A percentile compares a stretch with the other conserved stretches of the same genome.
These are phyloP conservation scores for Nasonia longicornis DNA, from an alignment of 1,140 invertebrate species.

Conservation along the genomic window DNA sequence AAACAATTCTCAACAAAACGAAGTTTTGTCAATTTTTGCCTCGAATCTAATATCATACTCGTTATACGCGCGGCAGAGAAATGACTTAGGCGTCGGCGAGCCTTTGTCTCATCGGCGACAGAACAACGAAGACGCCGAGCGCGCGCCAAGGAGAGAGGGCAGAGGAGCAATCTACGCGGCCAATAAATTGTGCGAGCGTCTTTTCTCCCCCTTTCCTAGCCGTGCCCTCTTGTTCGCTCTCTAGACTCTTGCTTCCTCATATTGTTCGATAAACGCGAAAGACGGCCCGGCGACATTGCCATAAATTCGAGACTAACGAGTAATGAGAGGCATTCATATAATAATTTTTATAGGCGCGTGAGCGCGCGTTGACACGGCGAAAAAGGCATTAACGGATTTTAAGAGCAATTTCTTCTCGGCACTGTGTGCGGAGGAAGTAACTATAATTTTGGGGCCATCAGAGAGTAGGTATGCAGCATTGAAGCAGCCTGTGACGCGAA, in stretches of 20 bases:
- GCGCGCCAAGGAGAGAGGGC: not conserved
- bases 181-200: constrained; percentile 1
- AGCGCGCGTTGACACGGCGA: too few species aligned
- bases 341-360: not conserved
- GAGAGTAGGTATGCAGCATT: too few species aligned
- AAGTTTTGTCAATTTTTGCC: not conserved
- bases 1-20: not conserved
- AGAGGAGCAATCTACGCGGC: not conserved
- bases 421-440: not conserved
- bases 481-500: too few species aligned
- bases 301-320: not conserved
- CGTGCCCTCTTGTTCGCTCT: not conserved
- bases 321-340: not conserved
- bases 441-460: too few species aligned
- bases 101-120: constrained; percentile 11
- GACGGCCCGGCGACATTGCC: not conserved
- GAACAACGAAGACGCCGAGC: not conserved
- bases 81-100: not conserved
- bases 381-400: not conserved
- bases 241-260: not conserved
- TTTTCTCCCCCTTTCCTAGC: not conserved
- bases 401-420: not conserved
- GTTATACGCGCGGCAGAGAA: not conserved
- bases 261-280: not conserved
- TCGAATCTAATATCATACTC: constrained; percentile 4